Conservation (phyloP, 2,888 invertebrate species). For the Calephelis perditalis region DNA sequence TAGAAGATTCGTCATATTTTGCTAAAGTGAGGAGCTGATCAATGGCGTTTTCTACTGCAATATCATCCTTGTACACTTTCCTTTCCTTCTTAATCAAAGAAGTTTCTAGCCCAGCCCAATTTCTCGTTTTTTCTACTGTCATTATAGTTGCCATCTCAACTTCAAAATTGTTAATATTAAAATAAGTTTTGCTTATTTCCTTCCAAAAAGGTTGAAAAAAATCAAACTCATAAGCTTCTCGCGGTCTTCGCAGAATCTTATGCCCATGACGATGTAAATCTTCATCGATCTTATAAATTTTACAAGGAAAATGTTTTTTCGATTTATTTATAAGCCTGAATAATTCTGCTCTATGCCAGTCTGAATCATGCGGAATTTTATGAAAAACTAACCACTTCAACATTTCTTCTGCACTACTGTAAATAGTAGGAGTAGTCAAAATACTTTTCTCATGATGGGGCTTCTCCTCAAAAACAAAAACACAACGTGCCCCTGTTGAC, state of each 20-base stretch:
- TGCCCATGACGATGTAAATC: constrained; percentile 7
- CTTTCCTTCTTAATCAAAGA: constrained; percentile 4
- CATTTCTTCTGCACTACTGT: constrained; percentile 8
- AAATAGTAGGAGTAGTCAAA: constrained; percentile 2
- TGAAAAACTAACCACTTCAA: constrained; percentile 10
- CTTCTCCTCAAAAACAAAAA: constrained; percentile 12
- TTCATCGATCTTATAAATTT: constrained; percentile 11
- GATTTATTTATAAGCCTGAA: constrained; percentile 14
- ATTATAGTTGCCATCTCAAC: not conserved
- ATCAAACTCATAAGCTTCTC: constrained; percentile 2
- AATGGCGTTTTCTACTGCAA: constrained; percentile 9
- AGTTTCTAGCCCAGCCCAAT: constrained; percentile 3
- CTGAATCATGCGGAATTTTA: constrained; percentile 11
- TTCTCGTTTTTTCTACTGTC: not conserved
- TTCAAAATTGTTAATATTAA: not conserved
- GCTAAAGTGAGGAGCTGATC: constrained; percentile 12
- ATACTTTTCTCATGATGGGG: not conserved
- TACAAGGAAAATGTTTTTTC: constrained; percentile 8
- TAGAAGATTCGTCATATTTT: constrained; percentile 7
- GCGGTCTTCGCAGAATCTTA: constrained; percentile 13
- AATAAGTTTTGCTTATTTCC: not conserved
- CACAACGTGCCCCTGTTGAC: not conserved
- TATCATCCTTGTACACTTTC: constrained; percentile 13
- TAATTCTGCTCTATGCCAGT: constrained; percentile 13
- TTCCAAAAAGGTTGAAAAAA: constrained; percentile 2